phyloP scores from a whole-genome alignment of 2,113 vertebrate genomes.

The Heterotilapia buettikoferi region DNA sequence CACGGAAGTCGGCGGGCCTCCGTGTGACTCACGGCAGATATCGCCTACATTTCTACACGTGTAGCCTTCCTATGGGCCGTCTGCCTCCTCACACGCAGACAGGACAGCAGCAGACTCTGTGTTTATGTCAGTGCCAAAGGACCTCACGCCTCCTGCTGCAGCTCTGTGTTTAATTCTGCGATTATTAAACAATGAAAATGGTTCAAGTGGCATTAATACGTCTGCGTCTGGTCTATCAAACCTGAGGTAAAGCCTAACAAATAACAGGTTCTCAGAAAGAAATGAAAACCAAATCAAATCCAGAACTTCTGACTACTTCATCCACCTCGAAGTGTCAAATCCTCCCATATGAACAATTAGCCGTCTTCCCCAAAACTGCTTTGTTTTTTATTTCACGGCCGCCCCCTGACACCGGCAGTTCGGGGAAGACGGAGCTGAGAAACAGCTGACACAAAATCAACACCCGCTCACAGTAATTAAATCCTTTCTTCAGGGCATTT shows the following conservation, averaged over 20 bases:
- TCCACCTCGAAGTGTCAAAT: slow-evolving; percentile 8
- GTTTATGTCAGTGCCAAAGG: not conserved
- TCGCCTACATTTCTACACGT: slow-evolving; percentile 31
- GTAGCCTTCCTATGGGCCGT: not conserved
- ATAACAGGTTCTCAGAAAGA: not conserved
- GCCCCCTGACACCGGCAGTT: slow-evolving; percentile 15
- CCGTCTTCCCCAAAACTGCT: slow-evolving; percentile 24
- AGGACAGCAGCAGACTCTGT: not conserved
- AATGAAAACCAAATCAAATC: not conserved
- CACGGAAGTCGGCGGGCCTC: slow-evolving; percentile 49
- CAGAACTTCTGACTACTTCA: not conserved
- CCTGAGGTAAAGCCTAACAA: not conserved
- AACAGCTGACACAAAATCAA: slow-evolving; percentile 59
- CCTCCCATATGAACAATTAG: slow-evolving; percentile 29
- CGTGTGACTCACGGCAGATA: slow-evolving; percentile 56
- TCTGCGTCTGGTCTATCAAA: not conserved
- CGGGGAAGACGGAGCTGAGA: slow-evolving; percentile 27
- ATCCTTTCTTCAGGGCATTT: slow-evolving; percentile 52
- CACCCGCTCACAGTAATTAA: slow-evolving; percentile 47
- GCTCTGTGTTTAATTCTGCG: not conserved
- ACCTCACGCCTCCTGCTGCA: not conserved
- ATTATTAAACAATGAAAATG: not conserved
- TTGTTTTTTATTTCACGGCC: slow-evolving; percentile 23
- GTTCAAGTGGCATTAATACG: not conserved
- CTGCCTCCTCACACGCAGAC: not conserved